Evolutionary conservation across 2,797 vertebrate genomes (phyloP), one percentile per base, ranked within the genome.

Genomic region (Pygocentrus nattereri): DNA sequence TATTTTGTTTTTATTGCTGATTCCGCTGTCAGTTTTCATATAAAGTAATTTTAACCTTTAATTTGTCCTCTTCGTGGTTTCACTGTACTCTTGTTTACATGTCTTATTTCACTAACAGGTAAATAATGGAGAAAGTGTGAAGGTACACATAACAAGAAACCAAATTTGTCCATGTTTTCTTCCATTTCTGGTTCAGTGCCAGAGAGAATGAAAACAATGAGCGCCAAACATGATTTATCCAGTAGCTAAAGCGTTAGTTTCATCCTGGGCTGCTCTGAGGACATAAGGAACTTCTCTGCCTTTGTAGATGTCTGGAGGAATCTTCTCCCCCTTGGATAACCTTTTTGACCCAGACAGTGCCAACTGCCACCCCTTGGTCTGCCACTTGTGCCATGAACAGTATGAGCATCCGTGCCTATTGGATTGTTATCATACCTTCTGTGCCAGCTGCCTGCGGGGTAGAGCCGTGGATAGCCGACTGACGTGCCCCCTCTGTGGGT

Each of bases 351-450:
- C 93, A 85, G 94, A 96, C 77, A 89, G 93, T 21, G 90, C 90
- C 11, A 92, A 92, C 76, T 93, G 94, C 87, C 96, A 96, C 89
- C 96, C 95, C 0, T 90, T 96, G 50, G 93, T 95, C 74, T 97
- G 96, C 78, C 93, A 94, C 52, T 92, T 97, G 44, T 97, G 96
- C 90, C 95, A 94, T 0, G 90, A 92, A 62, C 95, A 94, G 78
- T 96, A 95, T 72, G 93, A 96, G 81, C 92, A 93, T 67, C 95
- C 95, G 0, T 96, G 96, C 82, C 94, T 97, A 79, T 92, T 97
- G 52, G 95, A 96, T 80, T 97, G 96, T 83, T 96, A 96, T 88
- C 96, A 97, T 87, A 91, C 94, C 71, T 94, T 96, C 90, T 96
- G 95, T 0, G 92, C 96, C 81, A 93, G 91, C 91, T 96, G 96